phyloP scores from a whole-genome alignment of 2,797 vertebrate genomes.

The Sandelia bainsii region DNA sequence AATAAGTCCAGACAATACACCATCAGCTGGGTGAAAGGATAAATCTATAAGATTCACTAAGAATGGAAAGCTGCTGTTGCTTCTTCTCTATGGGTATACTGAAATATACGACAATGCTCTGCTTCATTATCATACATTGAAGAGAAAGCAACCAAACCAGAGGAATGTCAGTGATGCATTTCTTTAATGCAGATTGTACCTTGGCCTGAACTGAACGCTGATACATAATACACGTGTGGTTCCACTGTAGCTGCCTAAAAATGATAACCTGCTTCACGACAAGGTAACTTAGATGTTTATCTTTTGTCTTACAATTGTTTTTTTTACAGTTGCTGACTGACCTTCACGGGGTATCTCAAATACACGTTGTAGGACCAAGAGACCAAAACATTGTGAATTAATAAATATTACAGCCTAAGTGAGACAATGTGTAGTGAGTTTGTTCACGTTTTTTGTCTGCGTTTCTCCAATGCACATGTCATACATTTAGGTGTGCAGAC shows the following conservation, averaged over 20 bases:
- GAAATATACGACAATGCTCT: constrained; percentile 23
- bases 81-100: neutral
- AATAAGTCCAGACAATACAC: constrained; percentile 16
- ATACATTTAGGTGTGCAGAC: too few species aligned
- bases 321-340: neutral
- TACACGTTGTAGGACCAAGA: too few species aligned
- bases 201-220: constrained; percentile 17
- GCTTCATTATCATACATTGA: constrained; percentile 16
- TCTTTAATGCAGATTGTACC: constrained; percentile 28
- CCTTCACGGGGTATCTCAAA: too few species aligned
- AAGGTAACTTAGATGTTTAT: constrained; percentile 11
- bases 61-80: constrained; percentile 11
- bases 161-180: constrained; percentile 20
- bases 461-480: too few species aligned
- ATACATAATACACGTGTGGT: constrained; percentile 37
- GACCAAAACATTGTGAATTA: too few species aligned
- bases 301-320: neutral
- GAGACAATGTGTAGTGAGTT: too few species aligned
- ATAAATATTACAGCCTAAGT: too few species aligned
- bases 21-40: constrained; percentile 16
- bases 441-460: too few species aligned
- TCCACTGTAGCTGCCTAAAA: constrained; percentile 45
- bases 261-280: constrained; percentile 18
- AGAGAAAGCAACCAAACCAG: constrained; percentile 35
- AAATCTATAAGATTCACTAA: constrained; percentile 31